Conservation (phyloP, 2,888 invertebrate species). For the Dasysyrphus albostriatus region DNA sequence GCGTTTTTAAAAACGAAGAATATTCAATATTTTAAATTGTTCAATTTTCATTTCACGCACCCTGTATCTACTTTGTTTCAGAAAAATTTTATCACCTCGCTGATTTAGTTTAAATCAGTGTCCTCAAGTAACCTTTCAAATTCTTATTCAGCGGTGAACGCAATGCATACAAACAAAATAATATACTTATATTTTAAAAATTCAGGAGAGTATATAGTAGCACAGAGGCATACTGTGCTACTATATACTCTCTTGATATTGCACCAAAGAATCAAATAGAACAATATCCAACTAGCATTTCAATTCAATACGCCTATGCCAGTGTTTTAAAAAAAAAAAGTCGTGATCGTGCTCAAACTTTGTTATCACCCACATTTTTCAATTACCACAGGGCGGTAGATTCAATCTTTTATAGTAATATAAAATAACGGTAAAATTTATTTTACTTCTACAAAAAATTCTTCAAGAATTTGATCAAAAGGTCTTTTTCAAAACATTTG, state of each 20-base stretch:
- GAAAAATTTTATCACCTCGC: no score
- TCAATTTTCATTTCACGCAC: no score
- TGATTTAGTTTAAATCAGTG: background rate
- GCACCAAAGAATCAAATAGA: background rate
- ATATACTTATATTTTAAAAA: background rate
- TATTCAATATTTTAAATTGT: no score
- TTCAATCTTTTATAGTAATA: no score
- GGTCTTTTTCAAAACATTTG: no score
- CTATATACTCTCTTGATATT: no score
- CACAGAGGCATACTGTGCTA: no score
- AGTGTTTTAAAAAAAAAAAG: constrained; percentile 27
- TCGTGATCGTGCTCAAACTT: constrained; percentile 61
- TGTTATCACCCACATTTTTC: constrained; percentile 36
- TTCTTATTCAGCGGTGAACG: background rate
- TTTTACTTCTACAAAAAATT: no score
- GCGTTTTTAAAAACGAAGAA: no score
- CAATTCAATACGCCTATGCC: background rate
- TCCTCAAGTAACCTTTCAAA: constrained; percentile 63
- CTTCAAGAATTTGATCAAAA: no score
- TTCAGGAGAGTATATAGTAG: background rate
- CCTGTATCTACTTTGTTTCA: no score
- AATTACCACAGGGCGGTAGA: background rate
- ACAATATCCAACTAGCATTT: background rate
- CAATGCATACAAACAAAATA: constrained; percentile 46
- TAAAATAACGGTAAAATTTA: no score